phyloP scores from a whole-genome alignment of 2,113 vertebrate species.

The Sapayoa aenigma region DNA sequence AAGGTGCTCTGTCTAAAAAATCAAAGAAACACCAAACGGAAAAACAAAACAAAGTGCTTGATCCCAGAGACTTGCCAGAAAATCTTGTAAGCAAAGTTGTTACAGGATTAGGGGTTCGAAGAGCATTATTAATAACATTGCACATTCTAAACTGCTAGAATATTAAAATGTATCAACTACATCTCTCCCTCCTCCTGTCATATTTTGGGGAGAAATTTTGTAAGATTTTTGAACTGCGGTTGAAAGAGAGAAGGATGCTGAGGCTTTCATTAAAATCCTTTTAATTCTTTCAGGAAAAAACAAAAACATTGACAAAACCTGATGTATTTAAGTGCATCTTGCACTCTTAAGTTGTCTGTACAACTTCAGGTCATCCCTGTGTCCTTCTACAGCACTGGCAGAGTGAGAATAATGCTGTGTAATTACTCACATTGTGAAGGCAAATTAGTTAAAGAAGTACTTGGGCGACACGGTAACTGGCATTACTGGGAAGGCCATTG shows the following conservation, averaged over 20 bases:
- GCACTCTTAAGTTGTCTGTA: background rate
- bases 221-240: background rate
- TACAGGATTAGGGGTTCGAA: background rate
- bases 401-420: background rate
- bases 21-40: background rate
- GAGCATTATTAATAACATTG: background rate
- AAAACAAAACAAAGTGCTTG: background rate
- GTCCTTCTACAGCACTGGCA: background rate
- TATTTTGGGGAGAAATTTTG: background rate
- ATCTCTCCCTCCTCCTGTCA: background rate
- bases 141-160: background rate
- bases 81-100: background rate
- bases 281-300: background rate
- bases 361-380: background rate
- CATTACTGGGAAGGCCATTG: background rate
- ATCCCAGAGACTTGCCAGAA: background rate
- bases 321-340: background rate
- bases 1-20: background rate
- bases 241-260: background rate
- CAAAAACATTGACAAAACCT: background rate
- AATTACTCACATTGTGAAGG: background rate
- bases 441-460: background rate
- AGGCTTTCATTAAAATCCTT: background rate
- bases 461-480: background rate
- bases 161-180: background rate